Evolutionary conservation across 2,797 vertebrate genomes (phyloP).

Genomic region (Heliangelus exortis): DNA sequence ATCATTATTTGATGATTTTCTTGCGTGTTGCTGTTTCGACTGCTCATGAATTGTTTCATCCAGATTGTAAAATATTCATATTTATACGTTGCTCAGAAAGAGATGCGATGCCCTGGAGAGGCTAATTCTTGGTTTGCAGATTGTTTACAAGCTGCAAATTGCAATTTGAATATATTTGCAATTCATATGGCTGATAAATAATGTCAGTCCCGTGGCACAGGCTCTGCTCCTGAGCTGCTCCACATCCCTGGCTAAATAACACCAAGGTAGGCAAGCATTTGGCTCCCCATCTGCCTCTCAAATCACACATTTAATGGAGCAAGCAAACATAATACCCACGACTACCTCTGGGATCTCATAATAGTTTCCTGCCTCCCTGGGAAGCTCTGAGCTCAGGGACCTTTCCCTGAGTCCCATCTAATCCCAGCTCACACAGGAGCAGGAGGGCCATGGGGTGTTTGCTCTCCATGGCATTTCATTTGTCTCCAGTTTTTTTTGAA

Average conservation of each 20-base stretch:
- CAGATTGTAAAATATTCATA: slow-evolving; percentile 67
- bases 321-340: slow-evolving; percentile 14
- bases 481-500: neutral
- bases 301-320: slow-evolving; percentile 53
- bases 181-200: slow-evolving; percentile 61
- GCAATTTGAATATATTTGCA: slow-evolving; percentile 70
- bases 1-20: slow-evolving; percentile 45
- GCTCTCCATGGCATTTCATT: neutral
- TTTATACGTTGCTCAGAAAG: slow-evolving; percentile 52
- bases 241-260: neutral
- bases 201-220: neutral
- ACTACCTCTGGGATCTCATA: slow-evolving; percentile 9
- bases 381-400: neutral
- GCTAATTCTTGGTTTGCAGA: slow-evolving; percentile 69
- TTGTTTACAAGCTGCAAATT: slow-evolving; percentile 70
- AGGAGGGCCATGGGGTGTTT: neutral
- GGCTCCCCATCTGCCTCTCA: slow-evolving; percentile 54
- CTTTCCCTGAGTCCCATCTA: neutral
- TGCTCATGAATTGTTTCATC: slow-evolving; percentile 32
- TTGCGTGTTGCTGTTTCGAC: neutral
- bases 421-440: neutral
- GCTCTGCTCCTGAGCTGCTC: slow-evolving; percentile 18
- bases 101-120: slow-evolving; percentile 40
- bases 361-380: neutral
- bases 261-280: slow-evolving; percentile 49